phyloP scores from a whole-genome alignment of 2,113 vertebrate species.

The Procapra przewalskii region DNA sequence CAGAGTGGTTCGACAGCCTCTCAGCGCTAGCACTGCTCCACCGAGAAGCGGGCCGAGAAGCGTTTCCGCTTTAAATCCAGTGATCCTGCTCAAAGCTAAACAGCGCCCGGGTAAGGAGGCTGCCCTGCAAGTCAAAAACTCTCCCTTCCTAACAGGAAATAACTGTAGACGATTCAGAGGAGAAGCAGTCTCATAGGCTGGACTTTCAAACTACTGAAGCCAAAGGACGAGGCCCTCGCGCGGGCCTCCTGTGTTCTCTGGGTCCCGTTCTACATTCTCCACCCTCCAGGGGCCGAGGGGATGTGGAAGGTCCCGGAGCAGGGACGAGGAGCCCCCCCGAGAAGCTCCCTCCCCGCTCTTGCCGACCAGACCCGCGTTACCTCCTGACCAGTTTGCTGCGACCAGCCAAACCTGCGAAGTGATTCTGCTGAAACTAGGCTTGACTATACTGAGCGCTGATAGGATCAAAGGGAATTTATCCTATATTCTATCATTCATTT shows the following conservation, averaged over 20 bases:
- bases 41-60: fast-evolving
- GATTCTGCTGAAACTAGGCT: not conserved
- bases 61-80: fast-evolving
- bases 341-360: fast-evolving
- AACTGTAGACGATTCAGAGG: not conserved
- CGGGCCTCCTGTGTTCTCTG: fast-evolving
- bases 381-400: fast-evolving
- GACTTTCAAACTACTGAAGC: not conserved
- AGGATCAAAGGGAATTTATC: not conserved
- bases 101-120: not conserved
- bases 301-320: fast-evolving
- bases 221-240: fast-evolving
- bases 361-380: fast-evolving
- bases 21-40: too few species aligned
- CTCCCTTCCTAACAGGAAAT: not conserved
- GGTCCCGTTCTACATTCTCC: fast-evolving
- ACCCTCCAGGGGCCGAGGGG: not conserved
- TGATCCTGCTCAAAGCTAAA: not conserved
- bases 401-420: not conserved
- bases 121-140: not conserved
- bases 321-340: not conserved
- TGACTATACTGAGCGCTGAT: not conserved
- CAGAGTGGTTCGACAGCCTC: not conserved
- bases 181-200: fast-evolving
- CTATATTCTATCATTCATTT: too few species aligned